A percentile compares a stretch with the other conserved stretches of the same genome.
These are phyloP conservation scores for Ormyrus labotus DNA, from an alignment of 2,888 invertebrate genomes.

Conservation along the genomic window DNA sequence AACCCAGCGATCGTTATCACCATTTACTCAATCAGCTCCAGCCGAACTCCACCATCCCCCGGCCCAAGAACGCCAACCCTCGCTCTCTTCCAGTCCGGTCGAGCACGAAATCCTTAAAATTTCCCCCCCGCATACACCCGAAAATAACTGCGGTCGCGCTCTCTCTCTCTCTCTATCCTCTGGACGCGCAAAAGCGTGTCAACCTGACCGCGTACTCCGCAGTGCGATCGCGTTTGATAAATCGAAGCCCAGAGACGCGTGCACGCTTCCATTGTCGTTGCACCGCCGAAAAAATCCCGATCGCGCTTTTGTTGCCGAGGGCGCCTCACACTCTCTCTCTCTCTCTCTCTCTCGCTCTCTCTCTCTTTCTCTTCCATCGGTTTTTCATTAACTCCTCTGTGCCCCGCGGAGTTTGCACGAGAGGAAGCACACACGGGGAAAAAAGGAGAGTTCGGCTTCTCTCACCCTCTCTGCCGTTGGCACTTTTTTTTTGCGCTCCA, in stretches of 20 bases:
- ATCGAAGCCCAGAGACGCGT: constrained; percentile 24
- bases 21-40: too few relatives aligned
- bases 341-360: too few relatives aligned
- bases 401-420: not conserved
- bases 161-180: not conserved
- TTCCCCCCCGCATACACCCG: too few relatives aligned
- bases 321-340: not conserved
- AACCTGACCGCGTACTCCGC: constrained; percentile 1
- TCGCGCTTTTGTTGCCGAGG: not conserved
- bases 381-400: constrained; percentile 24
- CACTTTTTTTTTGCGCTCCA: not conserved
- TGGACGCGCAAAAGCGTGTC: constrained; percentile 2
- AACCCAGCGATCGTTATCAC: too few relatives aligned
- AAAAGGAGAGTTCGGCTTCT: not conserved
- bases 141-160: too few relatives aligned
- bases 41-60: too few relatives aligned
- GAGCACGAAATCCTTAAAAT: too few relatives aligned
- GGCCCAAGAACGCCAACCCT: too few relatives aligned
- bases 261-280: not conserved
- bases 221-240: constrained; percentile 41
- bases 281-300: not conserved
- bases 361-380: not conserved
- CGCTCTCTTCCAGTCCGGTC: too few relatives aligned
- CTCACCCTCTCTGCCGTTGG: not conserved
- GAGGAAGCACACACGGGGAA: not conserved